A percentile compares a stretch with the other conserved stretches of the same genome.
phyloP scores from a whole-genome alignment of 2,888 invertebrate genomes.

The Ectropis crepuscularia region DNA sequence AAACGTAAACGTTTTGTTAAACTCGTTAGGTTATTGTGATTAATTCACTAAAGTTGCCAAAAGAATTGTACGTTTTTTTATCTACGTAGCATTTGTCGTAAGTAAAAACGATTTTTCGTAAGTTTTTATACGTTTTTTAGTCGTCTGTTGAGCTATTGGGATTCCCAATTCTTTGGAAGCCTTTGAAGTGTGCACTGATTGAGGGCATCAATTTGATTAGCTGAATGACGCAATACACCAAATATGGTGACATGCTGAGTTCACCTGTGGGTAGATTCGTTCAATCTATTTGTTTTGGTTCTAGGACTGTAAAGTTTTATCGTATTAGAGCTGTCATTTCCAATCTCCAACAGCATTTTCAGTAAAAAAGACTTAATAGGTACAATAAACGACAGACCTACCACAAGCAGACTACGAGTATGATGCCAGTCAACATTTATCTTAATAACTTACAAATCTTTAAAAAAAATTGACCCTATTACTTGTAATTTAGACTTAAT shows the following conservation, averaged over 20 bases:
- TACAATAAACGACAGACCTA: too few species aligned
- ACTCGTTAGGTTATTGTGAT: not conserved
- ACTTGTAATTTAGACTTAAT: too few species aligned
- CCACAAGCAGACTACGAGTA: too few species aligned
- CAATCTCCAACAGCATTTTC: not conserved
- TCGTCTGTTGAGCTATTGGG: conserved; percentile 30
- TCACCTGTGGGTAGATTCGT: conserved; percentile 1
- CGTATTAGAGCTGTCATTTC: not conserved
- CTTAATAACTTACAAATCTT: too few species aligned
- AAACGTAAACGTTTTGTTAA: too few species aligned
- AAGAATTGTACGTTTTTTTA: not conserved
- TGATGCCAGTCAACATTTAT: too few species aligned
- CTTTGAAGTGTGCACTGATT: conserved; percentile 28
- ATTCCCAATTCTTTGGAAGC: conserved; percentile 33
- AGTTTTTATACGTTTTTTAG: conserved; percentile 6
- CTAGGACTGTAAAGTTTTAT: not conserved
- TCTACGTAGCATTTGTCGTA: too few species aligned
- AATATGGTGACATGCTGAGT: conserved; percentile 8
- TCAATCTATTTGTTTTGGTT: not conserved
- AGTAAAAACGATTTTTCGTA: too few species aligned
- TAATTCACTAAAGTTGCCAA: not conserved
- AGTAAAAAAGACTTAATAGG: not conserved
- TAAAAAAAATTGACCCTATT: too few species aligned
- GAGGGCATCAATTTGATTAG: conserved; percentile 27
- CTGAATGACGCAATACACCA: conserved; percentile 30